Evolutionary conservation across 2,797 vertebrate genomes (phyloP).

Genomic region (Semaprochilodus insignis): DNA sequence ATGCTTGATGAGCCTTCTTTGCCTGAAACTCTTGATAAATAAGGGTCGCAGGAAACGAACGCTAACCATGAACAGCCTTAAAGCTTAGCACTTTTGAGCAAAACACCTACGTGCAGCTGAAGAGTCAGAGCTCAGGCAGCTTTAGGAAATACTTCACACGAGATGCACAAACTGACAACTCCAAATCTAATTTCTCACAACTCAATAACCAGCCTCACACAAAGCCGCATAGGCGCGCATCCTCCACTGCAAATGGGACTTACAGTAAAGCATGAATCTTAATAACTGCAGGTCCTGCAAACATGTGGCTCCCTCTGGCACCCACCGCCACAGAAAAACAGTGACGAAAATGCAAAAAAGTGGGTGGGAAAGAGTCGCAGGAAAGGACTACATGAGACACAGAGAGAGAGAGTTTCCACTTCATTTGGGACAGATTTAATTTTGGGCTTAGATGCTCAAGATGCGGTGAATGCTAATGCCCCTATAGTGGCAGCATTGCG

Average conservation of each 20-base stretch:
- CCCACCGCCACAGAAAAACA: not conserved
- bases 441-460: conserved; percentile 32
- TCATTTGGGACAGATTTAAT: conserved; percentile 1
- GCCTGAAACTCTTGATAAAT: not conserved
- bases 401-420: not conserved
- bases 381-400: not conserved
- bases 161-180: conserved; percentile 29
- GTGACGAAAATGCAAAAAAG: conserved; percentile 33
- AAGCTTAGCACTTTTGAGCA: not conserved
- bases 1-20: not conserved
- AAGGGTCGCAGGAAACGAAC: not conserved
- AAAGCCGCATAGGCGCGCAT: conserved; percentile 25
- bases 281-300: conserved; percentile 47
- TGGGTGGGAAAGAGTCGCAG: not conserved
- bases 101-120: not conserved
- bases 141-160: conserved; percentile 26
- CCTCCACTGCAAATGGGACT: conserved; percentile 31
- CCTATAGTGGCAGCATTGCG: conserved; percentile 21
- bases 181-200: conserved; percentile 50
- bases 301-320: conserved; percentile 17
- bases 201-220: conserved; percentile 38
- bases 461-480: conserved; percentile 21
- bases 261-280: conserved; percentile 45
- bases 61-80: conserved; percentile 10
- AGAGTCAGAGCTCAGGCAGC: conserved; percentile 1